Evolutionary conservation across 2,113 vertebrate genomes (phyloP).

Genomic region (Tyrannus savana): DNA sequence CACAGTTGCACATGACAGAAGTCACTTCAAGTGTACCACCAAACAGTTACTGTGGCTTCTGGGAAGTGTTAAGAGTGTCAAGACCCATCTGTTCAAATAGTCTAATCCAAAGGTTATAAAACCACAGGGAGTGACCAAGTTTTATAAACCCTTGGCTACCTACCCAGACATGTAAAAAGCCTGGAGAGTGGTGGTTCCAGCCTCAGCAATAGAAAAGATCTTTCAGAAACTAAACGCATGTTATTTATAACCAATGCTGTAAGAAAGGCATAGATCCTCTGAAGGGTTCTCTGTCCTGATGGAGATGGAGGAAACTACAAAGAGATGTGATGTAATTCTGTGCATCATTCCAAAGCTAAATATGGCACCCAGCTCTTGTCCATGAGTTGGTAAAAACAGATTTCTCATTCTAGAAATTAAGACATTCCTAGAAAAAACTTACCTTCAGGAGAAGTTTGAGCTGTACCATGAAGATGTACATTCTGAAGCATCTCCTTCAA

Average conservation of each 20-base stretch:
- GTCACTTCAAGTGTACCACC: neutral
- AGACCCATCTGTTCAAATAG: neutral
- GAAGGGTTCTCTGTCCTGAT: neutral
- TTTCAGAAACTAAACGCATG: neutral
- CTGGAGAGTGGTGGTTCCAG: neutral
- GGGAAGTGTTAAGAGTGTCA: neutral
- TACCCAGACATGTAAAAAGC: neutral
- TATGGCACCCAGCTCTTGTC: neutral
- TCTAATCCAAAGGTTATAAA: neutral
- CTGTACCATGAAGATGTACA: neutral
- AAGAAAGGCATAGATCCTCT: neutral
- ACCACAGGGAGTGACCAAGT: neutral
- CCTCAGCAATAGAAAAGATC: neutral
- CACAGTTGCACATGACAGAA: neutral
- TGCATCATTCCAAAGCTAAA: neutral
- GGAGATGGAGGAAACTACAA: neutral
- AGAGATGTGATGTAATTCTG: neutral
- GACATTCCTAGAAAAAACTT: neutral
- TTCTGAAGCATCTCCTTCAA: neutral
- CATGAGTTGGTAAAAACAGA: neutral
- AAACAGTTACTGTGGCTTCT: neutral
- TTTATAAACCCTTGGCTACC: neutral
- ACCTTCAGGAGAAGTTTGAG: neutral
- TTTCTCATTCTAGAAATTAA: neutral
- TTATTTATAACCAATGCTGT: neutral